A percentile compares a stretch with the other conserved stretches of the same genome.
These are phyloP conservation scores for Rissa tridactyla DNA, from an alignment of 2,113 vertebrate genomes.

Conservation along the genomic window DNA sequence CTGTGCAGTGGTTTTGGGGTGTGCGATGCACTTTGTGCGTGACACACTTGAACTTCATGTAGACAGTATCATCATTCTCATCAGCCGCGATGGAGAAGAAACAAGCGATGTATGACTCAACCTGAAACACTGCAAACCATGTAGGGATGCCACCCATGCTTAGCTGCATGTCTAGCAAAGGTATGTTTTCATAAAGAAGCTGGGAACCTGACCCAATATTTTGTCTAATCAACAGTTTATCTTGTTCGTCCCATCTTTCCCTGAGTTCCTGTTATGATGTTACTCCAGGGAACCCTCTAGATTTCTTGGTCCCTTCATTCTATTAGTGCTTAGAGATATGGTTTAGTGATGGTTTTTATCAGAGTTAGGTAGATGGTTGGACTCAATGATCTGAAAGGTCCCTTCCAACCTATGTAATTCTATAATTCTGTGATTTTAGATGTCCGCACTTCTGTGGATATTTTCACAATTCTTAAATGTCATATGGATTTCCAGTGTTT, in stretches of 20 bases:
- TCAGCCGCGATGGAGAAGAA: neutral
- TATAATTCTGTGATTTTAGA: neutral
- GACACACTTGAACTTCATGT: accelerated
- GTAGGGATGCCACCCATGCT: neutral
- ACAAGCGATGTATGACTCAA: neutral
- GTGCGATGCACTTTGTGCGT: neutral
- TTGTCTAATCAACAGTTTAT: neutral
- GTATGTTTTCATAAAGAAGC: neutral
- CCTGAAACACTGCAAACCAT: neutral
- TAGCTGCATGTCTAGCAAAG: neutral
- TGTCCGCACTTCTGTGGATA: neutral
- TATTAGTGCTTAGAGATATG: neutral
- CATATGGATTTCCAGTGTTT: neutral
- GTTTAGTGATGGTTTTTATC: no score
- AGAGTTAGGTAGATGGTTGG: no score
- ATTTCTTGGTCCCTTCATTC: neutral
- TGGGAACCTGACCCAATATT: neutral
- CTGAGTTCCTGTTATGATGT: neutral
- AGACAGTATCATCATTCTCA: neutral
- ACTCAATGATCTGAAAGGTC: no score
- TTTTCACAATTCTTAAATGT: neutral
- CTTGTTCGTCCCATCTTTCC: neutral
- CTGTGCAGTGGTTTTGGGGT: neutral
- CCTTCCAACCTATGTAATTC: no score
- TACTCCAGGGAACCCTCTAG: neutral